A percentile compares a stretch with the other conserved stretches of the same genome.
These are phyloP conservation scores for Tridacna crocea DNA, from an alignment of 2,888 invertebrate genomes.

Conservation along the genomic window DNA sequence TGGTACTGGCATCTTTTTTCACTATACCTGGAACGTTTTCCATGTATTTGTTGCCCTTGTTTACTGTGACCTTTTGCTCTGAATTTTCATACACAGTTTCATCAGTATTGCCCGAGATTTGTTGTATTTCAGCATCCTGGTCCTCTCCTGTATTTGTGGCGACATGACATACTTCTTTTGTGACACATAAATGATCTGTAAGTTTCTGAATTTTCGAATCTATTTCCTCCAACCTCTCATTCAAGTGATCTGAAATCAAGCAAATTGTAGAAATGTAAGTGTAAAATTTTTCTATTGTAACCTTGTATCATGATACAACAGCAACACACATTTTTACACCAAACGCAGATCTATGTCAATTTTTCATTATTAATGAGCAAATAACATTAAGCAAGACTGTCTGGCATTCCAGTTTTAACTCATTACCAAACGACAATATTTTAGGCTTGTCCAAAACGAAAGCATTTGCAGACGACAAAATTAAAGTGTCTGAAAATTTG, in stretches of 20 bases:
- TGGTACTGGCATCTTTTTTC: slow-evolving; percentile 3
- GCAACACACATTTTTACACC: too few relatives aligned
- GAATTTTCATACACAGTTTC: slow-evolving; percentile 2
- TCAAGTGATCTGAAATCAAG: background rate
- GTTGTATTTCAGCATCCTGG: background rate
- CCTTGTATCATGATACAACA: too few relatives aligned
- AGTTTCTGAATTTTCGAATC: background rate
- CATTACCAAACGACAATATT: too few relatives aligned
- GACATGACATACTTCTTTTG: background rate
- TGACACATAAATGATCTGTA: background rate
- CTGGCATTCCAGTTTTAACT: too few relatives aligned
- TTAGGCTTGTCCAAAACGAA: too few relatives aligned
- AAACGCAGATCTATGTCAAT: too few relatives aligned
- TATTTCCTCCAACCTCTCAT: slow-evolving; percentile 1
- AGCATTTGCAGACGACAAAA: too few relatives aligned
- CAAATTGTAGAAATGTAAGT: too few relatives aligned
- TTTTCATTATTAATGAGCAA: too few relatives aligned
- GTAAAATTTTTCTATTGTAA: too few relatives aligned
- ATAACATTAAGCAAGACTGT: too few relatives aligned
- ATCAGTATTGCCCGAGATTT: background rate
- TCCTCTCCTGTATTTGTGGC: slow-evolving; percentile 10
- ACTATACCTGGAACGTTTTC: background rate
- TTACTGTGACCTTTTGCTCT: background rate
- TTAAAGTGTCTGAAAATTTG: too few relatives aligned
- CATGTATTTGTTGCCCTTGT: background rate